These are phyloP conservation scores for Dryobota labecula DNA, from an alignment of 2,888 invertebrate species.

Conservation along the genomic window DNA sequence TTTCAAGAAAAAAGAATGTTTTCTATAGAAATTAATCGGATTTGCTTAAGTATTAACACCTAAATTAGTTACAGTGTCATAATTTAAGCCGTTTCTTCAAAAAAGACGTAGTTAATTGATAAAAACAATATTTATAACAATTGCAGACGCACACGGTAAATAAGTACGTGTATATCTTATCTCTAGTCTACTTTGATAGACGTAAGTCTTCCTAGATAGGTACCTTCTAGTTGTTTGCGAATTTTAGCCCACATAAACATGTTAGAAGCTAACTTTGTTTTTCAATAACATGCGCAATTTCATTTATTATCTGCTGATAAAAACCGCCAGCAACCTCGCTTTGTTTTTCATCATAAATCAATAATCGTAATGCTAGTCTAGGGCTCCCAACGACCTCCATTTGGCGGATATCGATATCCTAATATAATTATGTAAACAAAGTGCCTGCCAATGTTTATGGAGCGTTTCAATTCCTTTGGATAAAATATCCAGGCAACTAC, in stretches of 20 bases:
- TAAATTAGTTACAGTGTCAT: not conserved
- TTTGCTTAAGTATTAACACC: not conserved
- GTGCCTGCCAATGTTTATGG: not conserved
- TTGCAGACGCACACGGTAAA: conserved; percentile 21
- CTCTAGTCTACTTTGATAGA: conserved; percentile 17
- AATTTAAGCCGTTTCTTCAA: not conserved
- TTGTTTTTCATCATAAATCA: conserved; percentile 43
- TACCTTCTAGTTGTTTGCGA: conserved; percentile 34
- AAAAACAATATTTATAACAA: not conserved
- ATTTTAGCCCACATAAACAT: conserved; percentile 7
- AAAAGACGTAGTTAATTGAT: conserved; percentile 12
- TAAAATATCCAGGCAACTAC: not conserved
- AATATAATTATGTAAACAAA: not conserved
- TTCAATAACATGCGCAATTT: conserved; percentile 54
- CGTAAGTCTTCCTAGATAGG: not conserved
- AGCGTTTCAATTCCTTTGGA: not conserved
- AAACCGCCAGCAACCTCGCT: conserved; percentile 24
- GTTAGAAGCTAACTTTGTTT: conserved; percentile 24
- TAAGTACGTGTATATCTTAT: conserved; percentile 42
- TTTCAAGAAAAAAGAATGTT: not conserved
- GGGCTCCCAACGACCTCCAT: not conserved
- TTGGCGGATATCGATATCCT: not conserved
- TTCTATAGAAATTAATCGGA: not conserved
- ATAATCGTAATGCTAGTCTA: conserved; percentile 11
- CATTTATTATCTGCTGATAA: conserved; percentile 60